Evolutionary conservation across 2,113 vertebrate genomes (phyloP), one percentile per base, ranked within the genome.

Genomic region (Phalacrocorax carbo): DNA sequence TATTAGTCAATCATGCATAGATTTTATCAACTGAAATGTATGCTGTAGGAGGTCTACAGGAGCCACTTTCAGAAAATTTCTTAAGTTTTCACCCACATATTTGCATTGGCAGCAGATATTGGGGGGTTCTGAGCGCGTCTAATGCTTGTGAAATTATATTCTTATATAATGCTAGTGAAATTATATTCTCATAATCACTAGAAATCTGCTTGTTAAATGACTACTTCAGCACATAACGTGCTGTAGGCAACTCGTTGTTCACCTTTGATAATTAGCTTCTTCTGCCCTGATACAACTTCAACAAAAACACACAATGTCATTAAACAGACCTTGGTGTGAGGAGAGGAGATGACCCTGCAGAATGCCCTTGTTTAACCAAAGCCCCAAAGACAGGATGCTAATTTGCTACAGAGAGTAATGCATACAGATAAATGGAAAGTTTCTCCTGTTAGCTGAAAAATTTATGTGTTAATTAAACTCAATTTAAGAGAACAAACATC

Each of bases 401-500:
- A 96, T 91, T 97, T 60, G 86, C 54, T 91, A 78, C 38, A 82
- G 73, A 51, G 13, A 54, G 44, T 15, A 75, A 91, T 18, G 60
- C 38, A 78, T 91, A 84, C 34, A 72, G 69, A 69, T 70, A 96
- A 96, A 86, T n/a, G 42, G 71, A 72, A 93, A 93, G 40, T 82
- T 96, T 87, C 68, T 72, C 62, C 40, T 42, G 40, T 42, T 69
- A 93, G 81, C 58, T 84, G 66, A 78, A 85, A 95, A 94, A 94
- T 3, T 7, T 42, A 85, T 65, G 26, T 27, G 65, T 49, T 86
- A 95, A 96, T 96, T 97, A 95, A 94, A 88, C 34, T 64, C 64
- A 52, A 62, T 96, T 95, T 77, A 84, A 90, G 42, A 86, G 66
- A 91, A 96, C 81, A 97, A 97, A 88, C 52, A 91, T 34, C 52